Conservation (phyloP, 2,113 vertebrate genomes). For the Tachycineta bicolor region DNA sequence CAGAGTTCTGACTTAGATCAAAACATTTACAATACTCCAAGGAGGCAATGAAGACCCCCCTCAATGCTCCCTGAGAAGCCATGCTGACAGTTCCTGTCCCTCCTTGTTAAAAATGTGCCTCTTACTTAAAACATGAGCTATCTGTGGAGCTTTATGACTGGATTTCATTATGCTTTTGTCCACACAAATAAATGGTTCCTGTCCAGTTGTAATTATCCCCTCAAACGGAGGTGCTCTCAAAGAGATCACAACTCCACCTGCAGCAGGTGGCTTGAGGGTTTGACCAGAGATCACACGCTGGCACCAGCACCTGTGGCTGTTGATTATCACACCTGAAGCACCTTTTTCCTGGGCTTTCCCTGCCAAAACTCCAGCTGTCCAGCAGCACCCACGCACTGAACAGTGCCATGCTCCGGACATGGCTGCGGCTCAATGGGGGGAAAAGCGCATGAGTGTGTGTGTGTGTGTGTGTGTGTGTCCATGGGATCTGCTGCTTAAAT, state of each 20-base stretch:
- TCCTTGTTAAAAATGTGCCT: not conserved
- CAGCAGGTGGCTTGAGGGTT: not conserved
- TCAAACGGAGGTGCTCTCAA: not conserved
- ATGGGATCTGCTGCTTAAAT: slow-evolving; percentile 63
- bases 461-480: not conserved
- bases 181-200: not conserved
- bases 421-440: not conserved
- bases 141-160: not conserved
- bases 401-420: not conserved
- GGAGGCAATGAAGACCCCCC: not conserved
- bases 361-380: not conserved
- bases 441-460: not conserved
- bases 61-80: not conserved
- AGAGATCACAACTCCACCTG: not conserved
- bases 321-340: not conserved
- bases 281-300: not conserved
- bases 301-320: not conserved
- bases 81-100: not conserved
- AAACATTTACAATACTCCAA: not conserved
- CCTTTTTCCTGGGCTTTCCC: not conserved
- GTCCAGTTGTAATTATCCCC: not conserved
- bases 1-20: not conserved
- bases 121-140: not conserved
- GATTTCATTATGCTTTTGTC: not conserved
- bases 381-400: not conserved